phyloP scores from a whole-genome alignment of 2,888 invertebrate genomes.

The Bellardia pandia region DNA sequence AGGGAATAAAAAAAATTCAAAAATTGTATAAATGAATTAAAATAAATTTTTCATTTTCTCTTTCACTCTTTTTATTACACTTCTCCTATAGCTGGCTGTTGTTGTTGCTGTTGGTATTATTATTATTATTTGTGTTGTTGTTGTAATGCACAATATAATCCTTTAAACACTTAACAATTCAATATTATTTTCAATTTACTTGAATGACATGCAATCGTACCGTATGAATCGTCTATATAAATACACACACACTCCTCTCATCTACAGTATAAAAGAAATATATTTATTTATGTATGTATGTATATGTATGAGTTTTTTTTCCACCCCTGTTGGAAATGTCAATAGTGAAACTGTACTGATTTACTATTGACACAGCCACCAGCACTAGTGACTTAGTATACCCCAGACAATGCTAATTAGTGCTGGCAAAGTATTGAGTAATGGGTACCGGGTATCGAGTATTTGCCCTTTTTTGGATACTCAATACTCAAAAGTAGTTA shows the following conservation, averaged over 20 bases:
- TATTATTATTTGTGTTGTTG: constrained; percentile 1
- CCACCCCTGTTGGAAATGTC: too few species aligned
- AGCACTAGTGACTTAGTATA: too few species aligned
- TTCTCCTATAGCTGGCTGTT: constrained; percentile 16
- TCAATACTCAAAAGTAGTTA: too few species aligned
- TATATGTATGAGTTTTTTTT: not conserved
- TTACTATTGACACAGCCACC: too few species aligned
- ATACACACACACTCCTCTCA: not conserved
- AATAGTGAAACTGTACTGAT: too few species aligned
- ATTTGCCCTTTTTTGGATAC: too few species aligned
- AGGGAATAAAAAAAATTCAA: constrained; percentile 18
- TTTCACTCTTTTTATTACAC: constrained; percentile 18
- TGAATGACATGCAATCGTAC: constrained; percentile 69
- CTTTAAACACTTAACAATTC: constrained; percentile 72
- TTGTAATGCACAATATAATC: constrained; percentile 67
- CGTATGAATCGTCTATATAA: constrained; percentile 22
- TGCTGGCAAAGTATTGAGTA: too few species aligned
- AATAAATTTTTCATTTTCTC: constrained; percentile 46
- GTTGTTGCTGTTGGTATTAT: constrained; percentile 3
- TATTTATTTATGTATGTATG: not conserved
- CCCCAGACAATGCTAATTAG: too few species aligned
- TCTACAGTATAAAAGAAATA: not conserved
- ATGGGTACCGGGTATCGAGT: too few species aligned
- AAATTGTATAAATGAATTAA: constrained; percentile 65
- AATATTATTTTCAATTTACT: constrained; percentile 72